Conservation (phyloP, 2,888 invertebrate genomes). For the Anorthoa munda region DNA sequence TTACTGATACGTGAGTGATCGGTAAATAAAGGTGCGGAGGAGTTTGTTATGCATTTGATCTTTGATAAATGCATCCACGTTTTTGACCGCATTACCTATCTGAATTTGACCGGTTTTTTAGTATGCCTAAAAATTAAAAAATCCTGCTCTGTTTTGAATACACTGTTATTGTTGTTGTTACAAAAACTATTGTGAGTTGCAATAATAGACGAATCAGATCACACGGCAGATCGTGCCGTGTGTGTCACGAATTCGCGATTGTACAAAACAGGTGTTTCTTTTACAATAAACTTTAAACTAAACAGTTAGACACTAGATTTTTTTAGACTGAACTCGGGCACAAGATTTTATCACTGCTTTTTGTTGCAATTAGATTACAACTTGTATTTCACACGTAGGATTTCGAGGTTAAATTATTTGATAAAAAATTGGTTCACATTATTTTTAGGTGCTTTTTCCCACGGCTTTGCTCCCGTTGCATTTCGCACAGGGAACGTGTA, state of each 20-base stretch:
- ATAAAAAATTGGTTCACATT: not conserved
- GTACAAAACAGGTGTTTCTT: not conserved
- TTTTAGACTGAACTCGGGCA: not conserved
- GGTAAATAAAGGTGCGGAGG: not conserved
- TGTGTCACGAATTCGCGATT: constrained; percentile 21
- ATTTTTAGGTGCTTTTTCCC: not conserved
- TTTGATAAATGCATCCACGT: not conserved
- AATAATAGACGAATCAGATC: constrained; percentile 24
- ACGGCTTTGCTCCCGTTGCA: not conserved
- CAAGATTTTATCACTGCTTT: not conserved
- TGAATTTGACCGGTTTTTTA: not conserved
- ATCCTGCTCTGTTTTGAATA: not conserved
- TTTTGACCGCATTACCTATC: not conserved
- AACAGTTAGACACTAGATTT: constrained; percentile 12
- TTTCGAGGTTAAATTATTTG: not conserved
- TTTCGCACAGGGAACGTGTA: no score
- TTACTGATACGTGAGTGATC: not conserved
- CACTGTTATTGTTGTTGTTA: not conserved
- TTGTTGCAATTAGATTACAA: not conserved
- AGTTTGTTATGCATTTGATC: not conserved
- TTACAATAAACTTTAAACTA: not conserved
- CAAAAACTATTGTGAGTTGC: not conserved
- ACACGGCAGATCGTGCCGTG: constrained; percentile 23
- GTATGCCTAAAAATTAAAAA: not conserved
- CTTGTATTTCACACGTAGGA: not conserved